A percentile compares a stretch with the other conserved stretches of the same genome.
Conservation (phyloP, 2,888 invertebrate species). For the Drosophila subquinaria region DNA sequence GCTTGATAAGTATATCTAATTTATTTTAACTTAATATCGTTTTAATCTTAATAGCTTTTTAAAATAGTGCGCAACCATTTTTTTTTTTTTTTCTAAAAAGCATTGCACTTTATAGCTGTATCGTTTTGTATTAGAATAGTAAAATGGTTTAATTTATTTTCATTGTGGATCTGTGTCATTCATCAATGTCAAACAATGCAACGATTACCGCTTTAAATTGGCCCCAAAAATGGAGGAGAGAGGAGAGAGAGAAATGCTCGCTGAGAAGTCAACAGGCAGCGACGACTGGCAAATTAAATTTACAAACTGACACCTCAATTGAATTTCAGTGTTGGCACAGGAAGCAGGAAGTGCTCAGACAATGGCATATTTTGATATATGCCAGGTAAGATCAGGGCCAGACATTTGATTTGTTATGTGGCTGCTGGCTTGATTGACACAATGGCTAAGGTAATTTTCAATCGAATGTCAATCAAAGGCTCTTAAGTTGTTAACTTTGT, state of each 20-base stretch:
- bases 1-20: too few species aligned
- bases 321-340: constrained; percentile 53
- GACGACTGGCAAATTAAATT: constrained; percentile 71
- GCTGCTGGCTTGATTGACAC: constrained; percentile 74
- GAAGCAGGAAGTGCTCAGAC: constrained; percentile 42
- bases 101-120: not conserved
- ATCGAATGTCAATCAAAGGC: constrained; percentile 78
- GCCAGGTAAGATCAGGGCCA: constrained; percentile 55
- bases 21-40: too few species aligned
- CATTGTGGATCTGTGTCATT: constrained; percentile 45
- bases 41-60: not conserved
- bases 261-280: constrained; percentile 34
- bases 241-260: not conserved
- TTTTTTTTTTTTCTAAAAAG: not conserved
- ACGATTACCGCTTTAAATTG: constrained; percentile 49
- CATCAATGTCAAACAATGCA: constrained; percentile 64
- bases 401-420: constrained; percentile 69
- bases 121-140: constrained; percentile 14
- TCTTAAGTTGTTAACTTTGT: constrained; percentile 69
- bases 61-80: not conserved
- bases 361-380: constrained; percentile 63
- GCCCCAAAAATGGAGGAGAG: not conserved
- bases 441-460: constrained; percentile 79
- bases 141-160: constrained; percentile 52
- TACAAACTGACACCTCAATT: constrained; percentile 74